Base-by-base conservation (phyloP, 2,888 invertebrate genomes). In the Callyntrura sp. region DNA sequence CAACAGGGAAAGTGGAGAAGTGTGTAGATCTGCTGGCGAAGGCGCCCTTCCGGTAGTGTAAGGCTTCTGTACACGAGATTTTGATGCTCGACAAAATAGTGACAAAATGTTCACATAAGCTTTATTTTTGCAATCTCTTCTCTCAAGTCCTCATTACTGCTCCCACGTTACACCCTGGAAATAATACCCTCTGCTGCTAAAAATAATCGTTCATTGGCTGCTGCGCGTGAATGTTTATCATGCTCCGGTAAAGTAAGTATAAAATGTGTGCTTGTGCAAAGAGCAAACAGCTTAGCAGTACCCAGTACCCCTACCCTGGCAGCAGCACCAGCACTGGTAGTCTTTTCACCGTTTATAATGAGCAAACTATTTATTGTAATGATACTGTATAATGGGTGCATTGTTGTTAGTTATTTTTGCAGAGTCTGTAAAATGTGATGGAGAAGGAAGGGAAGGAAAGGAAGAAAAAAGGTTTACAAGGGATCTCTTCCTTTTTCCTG, bases 261-360 rank as follows among this genome's bases (percentile, higher is more conserved):
- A n/a, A n/a, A n/a, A n/a, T n/a, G n/a, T n/a, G n/a, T n/a, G n/a
- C n/a, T n/a, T n/a, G n/a, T n/a, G n/a, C n/a, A n/a, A n/a, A n/a
- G 8, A 60, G 84, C 17, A 70, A 84, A 45, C 70, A 48, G 84
- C 68, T 70, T 70, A 85, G 73, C 57, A n/a, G n/a, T n/a, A n/a
- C n/a, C n/a, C n/a, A n/a, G n/a, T n/a, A n/a, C n/a, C n/a, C n/a
- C n/a, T n/a, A n/a, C n/a, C n/a, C n/a, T n/a, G n/a, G n/a, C n/a
- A n/a, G n/a, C n/a, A n/a, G n/a, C n/a, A n/a, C n/a, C n/a, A n/a
- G n/a, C n/a, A 76, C 85, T 65, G 65, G 43, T n/a, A 78, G 70
- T 62, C 9, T 57, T 65, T 65, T 65, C 78, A 85, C 60, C 57
- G 84, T 70, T 35, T 85, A 85, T 85, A 85, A 85, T 85, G 85